Evolutionary conservation across 2,797 vertebrate species (phyloP), one percentile per base, ranked within the genome.

Genomic region (Myotis daubentonii): DNA sequence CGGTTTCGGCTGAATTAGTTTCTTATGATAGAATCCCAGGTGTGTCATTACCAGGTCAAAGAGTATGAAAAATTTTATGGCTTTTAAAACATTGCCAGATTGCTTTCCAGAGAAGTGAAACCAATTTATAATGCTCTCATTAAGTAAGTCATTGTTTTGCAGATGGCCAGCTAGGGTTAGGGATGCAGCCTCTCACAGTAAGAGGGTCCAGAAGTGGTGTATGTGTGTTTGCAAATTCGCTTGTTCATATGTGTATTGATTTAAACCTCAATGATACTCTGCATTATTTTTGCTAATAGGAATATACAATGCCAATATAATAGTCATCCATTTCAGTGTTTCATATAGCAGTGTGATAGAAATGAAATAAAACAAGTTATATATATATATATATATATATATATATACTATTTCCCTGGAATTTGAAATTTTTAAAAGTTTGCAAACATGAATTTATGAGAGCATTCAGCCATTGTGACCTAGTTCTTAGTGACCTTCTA

Each of bases 1-100:
- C n/a, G n/a, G n/a, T n/a, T n/a, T n/a, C n/a, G n/a, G n/a, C 90
- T 92, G 85, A 87, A 79, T 96, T 82, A 90, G 28, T 47, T 90
- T 93, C 82, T 75, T 85, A 49, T 11, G 41, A 72, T 33, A 71
- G 53, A n/a, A 11, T 89, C 86, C 41, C 47, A 88, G 68, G 38
- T 17, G 36, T 87, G 23, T 68, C 66, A n/a, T 92, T 78, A 71
- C 23, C 65, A 38, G 78, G 86, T 71, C 85, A 91, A 79, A 86
- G 79, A 85, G 17, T 70, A 66, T 55, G 41, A 89, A 76, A 33
- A 33, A 72, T 92, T 95, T 82, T 88, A 78, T 79, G 76, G 41
- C 79, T 91, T 94, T 22, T 85, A 22, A 91, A 94, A 68, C 44
- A n/a, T 60, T 62, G 70, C 38, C 20, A 86, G 74, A 74, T 86